Evolutionary conservation across 2,888 invertebrate species (phyloP).

Genomic region (Napeogenes inachia): DNA sequence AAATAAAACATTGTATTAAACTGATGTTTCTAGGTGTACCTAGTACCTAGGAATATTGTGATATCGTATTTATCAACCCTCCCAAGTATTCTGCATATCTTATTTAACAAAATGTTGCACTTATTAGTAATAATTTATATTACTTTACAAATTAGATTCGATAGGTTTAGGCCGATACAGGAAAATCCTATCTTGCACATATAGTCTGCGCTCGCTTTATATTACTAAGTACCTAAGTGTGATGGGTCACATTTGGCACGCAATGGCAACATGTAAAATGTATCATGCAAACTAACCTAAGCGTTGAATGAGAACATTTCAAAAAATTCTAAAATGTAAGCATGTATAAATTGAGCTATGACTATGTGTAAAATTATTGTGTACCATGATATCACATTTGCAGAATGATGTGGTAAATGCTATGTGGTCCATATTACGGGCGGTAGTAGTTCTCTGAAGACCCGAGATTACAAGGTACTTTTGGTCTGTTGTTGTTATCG

Average conservation of each 20-base stretch:
- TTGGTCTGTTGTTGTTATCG: no score
- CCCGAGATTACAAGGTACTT: no score
- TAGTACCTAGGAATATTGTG: no score
- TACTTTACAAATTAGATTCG: constrained; percentile 2
- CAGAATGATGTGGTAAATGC: background rate
- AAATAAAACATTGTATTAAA: no score
- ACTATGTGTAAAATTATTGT: constrained; percentile 6
- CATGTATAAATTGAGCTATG: constrained; percentile 6
- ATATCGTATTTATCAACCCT: no score
- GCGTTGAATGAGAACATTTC: constrained; percentile 1
- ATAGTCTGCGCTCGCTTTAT: background rate
- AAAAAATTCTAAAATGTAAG: constrained; percentile 3
- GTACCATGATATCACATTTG: constrained; percentile 2
- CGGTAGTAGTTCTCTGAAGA: background rate
- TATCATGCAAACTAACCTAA: constrained; percentile 4
- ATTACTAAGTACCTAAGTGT: background rate
- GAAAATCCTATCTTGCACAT: constrained; percentile 7
- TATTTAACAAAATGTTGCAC: background rate
- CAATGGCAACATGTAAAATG: background rate
- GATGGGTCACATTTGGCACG: constrained; percentile 1
- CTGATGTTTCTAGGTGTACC: no score
- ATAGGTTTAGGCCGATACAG: constrained; percentile 4
- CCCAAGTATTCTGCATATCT: no score
- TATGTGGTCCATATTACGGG: constrained; percentile 3
- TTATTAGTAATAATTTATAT: background rate